These are phyloP conservation scores for Seira musarum DNA, from an alignment of 2,888 invertebrate species.

Conservation along the genomic window DNA sequence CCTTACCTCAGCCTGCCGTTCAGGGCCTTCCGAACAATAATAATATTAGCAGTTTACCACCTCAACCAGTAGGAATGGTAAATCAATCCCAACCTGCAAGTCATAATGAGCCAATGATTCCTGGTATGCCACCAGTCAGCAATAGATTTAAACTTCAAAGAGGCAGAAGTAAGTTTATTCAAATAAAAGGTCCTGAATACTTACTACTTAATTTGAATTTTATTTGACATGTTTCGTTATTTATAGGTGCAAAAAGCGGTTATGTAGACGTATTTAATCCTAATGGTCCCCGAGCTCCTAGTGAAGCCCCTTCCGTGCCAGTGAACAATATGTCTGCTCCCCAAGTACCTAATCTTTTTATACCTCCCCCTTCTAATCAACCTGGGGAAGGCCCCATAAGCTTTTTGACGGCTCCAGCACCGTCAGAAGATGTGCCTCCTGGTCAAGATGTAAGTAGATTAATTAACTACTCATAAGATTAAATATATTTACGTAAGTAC, in stretches of 20 bases:
- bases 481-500: background rate
- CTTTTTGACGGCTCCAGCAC: constrained; percentile 55
- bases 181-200: background rate
- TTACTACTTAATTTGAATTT: background rate
- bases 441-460: constrained; percentile 29
- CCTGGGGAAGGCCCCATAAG: constrained; percentile 60
- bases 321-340: constrained; percentile 28
- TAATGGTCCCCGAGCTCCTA: constrained; percentile 23
- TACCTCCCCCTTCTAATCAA: constrained; percentile 61
- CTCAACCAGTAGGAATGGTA: constrained; percentile 31
- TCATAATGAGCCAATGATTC: constrained; percentile 7
- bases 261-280: constrained; percentile 92
- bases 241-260: constrained; percentile 84
- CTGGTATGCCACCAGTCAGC: constrained; percentile 38
- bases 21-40: constrained; percentile 27
- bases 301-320: constrained; percentile 14
- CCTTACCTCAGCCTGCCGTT: constrained; percentile 31
- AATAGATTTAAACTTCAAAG: constrained; percentile 64
- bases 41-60: too few species aligned
- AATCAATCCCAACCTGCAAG: background rate
- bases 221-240: constrained; percentile 33
- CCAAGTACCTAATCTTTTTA: constrained; percentile 65
- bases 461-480: background rate
- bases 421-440: constrained; percentile 15
- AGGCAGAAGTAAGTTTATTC: constrained; percentile 57